Conservation (phyloP, 2,797 vertebrate genomes). For the Gallinago solitaria region DNA sequence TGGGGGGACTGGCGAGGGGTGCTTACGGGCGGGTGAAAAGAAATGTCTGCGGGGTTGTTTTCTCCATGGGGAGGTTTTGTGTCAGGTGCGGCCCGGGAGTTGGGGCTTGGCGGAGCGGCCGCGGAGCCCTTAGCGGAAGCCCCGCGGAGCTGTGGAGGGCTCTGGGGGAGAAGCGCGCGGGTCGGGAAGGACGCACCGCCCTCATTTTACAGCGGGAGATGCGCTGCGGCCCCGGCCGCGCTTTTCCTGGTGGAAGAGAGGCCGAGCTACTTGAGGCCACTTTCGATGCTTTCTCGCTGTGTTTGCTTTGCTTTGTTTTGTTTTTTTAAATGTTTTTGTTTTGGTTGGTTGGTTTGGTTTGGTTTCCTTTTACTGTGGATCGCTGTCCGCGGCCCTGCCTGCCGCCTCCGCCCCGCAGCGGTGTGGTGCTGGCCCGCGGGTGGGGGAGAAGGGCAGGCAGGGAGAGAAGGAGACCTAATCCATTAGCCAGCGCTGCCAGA, state of each 20-base stretch:
- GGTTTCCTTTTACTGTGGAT: no score
- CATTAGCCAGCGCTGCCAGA: not conserved
- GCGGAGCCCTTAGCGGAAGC: not conserved
- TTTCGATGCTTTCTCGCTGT: no score
- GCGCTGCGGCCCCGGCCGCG: rapidly evolving
- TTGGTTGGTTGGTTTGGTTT: no score
- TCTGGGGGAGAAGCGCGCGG: not conserved
- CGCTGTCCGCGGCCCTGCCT: no score
- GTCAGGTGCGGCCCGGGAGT: rapidly evolving
- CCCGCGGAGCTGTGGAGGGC: not conserved
- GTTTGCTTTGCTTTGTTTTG: not conserved
- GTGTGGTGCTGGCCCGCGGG: rapidly evolving
- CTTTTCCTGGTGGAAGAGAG: rapidly evolving
- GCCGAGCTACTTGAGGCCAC: rapidly evolving
- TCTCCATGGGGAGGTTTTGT: no score
- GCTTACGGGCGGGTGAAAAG: not conserved
- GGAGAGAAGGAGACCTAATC: not conserved
- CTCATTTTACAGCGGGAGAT: rapidly evolving
- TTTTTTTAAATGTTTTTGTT: no score
- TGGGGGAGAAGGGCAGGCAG: no score
- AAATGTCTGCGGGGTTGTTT: rapidly evolving
- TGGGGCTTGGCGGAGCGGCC: not conserved
- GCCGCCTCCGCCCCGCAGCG: not conserved
- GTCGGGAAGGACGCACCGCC: rapidly evolving
- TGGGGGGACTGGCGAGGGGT: no score